Evolutionary conservation across 1,140 invertebrate genomes (phyloP), one percentile per base, ranked within the genome.

Genomic region (Drosophila chauvacae): DNA sequence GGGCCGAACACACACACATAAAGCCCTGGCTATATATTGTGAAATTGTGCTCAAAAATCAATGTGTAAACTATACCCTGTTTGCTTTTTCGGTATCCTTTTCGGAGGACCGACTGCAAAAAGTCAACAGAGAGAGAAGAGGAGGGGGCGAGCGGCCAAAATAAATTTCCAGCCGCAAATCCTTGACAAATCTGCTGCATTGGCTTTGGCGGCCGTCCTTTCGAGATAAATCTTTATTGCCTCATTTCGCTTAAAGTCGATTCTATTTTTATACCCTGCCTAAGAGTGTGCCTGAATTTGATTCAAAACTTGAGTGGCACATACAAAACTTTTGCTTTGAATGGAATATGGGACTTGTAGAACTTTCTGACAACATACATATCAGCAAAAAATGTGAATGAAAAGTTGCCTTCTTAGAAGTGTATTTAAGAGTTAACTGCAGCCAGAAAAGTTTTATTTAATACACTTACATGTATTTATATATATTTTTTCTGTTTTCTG

Each of bases 181-280:
- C 84, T 80, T 87, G 84, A 87, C 84, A 87, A 87, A 87, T 87
- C 84, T 88, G 84, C 72, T 80, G 84, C 84, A 88, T 87, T 86
- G 83, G 70, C 61, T 85, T 69, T 76, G 69, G 74, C 78, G 69
- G 58, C 63, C 64, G 60, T 83, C 56, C 63, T 58, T 66, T 60
- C 35, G 26, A 88, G 77, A 87, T 87, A 87, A 84, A 87, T 87
- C 84, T 87, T 87, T 87, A 87, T 87, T 87, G 84, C 80, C 84
- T 88, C 84, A 87, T 87, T 87, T 83, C 74, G 84, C 84, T 80
- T 87, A 80, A 78, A 88, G 84, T 79, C 64, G 84, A 87, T 80
- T 88, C 85, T 69, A 56, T 72, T 76, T 66, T 58, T 53, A 70
- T 69, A 77, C 74, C 44, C 65, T 76, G 56, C 61, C 73, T 18